Conservation (phyloP, 1,140 invertebrate genomes). For the Choristoneura fumiferana region DNA sequence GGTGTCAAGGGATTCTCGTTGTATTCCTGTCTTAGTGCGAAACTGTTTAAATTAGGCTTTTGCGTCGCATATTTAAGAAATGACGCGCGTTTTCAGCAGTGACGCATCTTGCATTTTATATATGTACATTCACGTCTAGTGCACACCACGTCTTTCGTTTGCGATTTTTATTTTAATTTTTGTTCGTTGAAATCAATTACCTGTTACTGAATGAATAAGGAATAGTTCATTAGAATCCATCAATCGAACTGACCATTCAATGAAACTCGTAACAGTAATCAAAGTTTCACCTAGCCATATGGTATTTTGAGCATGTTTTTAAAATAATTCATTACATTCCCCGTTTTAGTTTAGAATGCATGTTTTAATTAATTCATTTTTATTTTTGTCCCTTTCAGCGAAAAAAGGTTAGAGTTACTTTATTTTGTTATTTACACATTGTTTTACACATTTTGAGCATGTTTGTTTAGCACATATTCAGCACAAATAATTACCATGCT, state of each 20-base stretch:
- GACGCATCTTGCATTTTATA: constrained; percentile 4
- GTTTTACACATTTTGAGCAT: neutral
- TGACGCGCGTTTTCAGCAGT: neutral
- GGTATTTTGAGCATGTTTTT: too few relatives aligned
- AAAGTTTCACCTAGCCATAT: too few relatives aligned
- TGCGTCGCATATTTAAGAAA: constrained; percentile 11
- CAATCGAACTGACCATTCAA: too few relatives aligned
- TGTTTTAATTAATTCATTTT: constrained; percentile 29
- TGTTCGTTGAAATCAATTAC: too few relatives aligned
- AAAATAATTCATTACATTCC: too few relatives aligned
- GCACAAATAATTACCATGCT: neutral
- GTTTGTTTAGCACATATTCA: neutral
- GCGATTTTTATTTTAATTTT: too few relatives aligned
- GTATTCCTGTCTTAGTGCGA: neutral
- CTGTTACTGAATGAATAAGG: too few relatives aligned
- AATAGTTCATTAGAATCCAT: too few relatives aligned
- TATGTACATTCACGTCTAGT: neutral
- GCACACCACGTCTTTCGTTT: neutral
- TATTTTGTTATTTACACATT: too few relatives aligned
- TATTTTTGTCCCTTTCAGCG: constrained; percentile 57
- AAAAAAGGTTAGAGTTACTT: constrained; percentile 54
- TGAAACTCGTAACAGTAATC: too few relatives aligned
- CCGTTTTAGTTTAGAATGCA: neutral
- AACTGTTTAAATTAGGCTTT: constrained; percentile 9
- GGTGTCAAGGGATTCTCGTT: neutral